Base-by-base conservation (phyloP, 2,888 invertebrate genomes). In the Danaus chrysippus region DNA sequence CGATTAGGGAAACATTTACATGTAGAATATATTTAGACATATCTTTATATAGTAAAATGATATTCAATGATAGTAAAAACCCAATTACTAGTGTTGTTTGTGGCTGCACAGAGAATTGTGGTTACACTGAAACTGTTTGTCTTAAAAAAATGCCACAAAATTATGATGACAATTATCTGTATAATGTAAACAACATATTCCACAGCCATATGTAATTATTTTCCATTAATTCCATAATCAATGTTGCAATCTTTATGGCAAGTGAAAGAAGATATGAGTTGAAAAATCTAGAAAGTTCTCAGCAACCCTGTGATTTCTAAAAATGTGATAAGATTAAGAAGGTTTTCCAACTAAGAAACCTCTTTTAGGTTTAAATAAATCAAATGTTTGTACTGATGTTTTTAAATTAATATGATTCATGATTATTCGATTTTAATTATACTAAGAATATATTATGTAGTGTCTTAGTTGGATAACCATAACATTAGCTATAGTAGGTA, bases 241-340 rank as follows among this genome's bases (percentile, higher is more conserved):
- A 17, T 17, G 15, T 15, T 49, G 15, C 17, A 49, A 17, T 49
- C 13, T 46, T 49, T 10, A 17, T 49, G 49, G 49, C 49, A 46
- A 46, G 46, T 46, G 13, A 9, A 49, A 49, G 43, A 43, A 43
- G 49, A 10, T 49, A 10, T 69, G 61, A 73, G 57, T 71, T 68
- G 61, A 72, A 66, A 73, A 71, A 65, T 74, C 72, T 75, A 74
- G 71, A 63, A 69, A 79, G 75, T 76, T 78, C 73, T 71, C 78
- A 78, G 80, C 77, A 84, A 88, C 88, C 87, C 88, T 88, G 88
- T 88, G 82, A 82, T 81, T 79, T 85, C 84, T 87, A 84, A 86
- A 62, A 67, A 79, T 79, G 78, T 84, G 85, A 78, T 76, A 77
- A 76, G 80, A 66, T 55, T 66, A 49, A 77, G 75, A 78, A 73